Base-by-base conservation (phyloP, 1,140 invertebrate genomes). In the Helicoverpa zea region DNA sequence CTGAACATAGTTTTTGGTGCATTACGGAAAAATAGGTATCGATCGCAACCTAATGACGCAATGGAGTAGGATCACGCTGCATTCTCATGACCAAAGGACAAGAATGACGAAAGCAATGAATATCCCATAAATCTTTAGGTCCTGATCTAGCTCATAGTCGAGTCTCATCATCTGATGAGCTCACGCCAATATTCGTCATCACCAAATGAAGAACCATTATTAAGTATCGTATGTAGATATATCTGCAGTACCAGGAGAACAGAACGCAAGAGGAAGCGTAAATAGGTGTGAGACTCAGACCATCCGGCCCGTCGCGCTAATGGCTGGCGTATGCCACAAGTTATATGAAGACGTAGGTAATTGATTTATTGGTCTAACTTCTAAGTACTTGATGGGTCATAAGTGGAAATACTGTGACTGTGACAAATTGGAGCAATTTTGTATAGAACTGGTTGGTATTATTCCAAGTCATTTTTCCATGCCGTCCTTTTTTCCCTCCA, bases 211-310 rank as follows among this genome's bases (percentile, higher is more conserved):
- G 23, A 76, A 76, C 51, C 75, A 18, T 72, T 78, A 64, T 63
- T 72, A 64, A 43, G 64, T 73, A 73, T 73, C 16, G 63, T 30
- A 61, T 63, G 35, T 70, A 79, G 16, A 47, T 79, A 79, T 70
- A 68, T 56, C 23, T 75, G 81, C 61, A 74, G 76, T 89, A 91
- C 90, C 85, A 92, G 91, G 90, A 88, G 86, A 80, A 68, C 87
- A 92, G 89, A 80, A 78, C 77, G 80, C 68, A 87, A 85, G 88
- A 94, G 91, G 91, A 94, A 92, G 87, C 88, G 86, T 90, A 90
- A 92, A 92, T 94, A 92, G 91, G 92, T 92, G 91, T 94, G 92
- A 94, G 92, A 94, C 89, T 90, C 87, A 88, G 91, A 91, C 90
- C 91, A 92, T 94, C 92, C 92, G 90, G 91, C 88, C 87, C 85